Percentiles rank a stretch among this genome's conserved stretches.
These are phyloP conservation scores for Micoletzkya japonica DNA, from an alignment of 2,888 invertebrate genomes.

Conservation along the genomic window DNA sequence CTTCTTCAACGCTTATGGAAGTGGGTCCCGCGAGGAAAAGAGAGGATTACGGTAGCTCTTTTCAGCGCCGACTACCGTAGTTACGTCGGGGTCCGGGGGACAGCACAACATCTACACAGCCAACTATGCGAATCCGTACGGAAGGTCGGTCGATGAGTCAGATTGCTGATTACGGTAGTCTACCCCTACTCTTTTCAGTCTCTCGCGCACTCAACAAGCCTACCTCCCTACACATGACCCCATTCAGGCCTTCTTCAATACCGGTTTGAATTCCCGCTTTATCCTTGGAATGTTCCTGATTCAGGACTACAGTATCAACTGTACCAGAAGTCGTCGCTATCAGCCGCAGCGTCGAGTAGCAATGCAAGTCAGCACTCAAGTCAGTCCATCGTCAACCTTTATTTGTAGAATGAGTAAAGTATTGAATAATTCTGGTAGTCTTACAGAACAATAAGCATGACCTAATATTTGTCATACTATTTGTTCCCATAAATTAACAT, in stretches of 20 bases:
- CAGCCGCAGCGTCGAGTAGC: background rate
- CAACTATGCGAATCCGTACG: conserved; percentile 17
- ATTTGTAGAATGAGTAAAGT: no score
- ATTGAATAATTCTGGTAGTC: no score
- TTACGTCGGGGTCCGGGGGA: conserved; percentile 4
- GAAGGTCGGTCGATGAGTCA: background rate
- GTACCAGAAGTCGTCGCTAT: conserved; percentile 47
- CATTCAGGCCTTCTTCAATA: conserved; percentile 59
- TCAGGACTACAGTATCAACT: conserved; percentile 58
- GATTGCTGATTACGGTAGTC: background rate
- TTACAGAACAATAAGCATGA: no score
- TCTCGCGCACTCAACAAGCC: conserved; percentile 13
- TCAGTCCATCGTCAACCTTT: no score
- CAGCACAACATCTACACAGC: conserved; percentile 8
- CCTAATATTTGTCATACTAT: no score
- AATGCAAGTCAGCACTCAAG: no score
- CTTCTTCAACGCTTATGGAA: conserved; percentile 27
- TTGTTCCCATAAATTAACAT: no score
- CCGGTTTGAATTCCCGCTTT: conserved; percentile 34
- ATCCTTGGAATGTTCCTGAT: conserved; percentile 5
- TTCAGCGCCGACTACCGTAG: conserved; percentile 16
- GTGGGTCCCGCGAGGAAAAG: background rate
- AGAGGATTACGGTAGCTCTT: background rate
- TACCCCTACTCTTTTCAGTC: conserved; percentile 1
- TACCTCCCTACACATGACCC: conserved; percentile 45